Base-by-base conservation (phyloP, 2,797 vertebrate genomes). In the Cephalopachus bancanus region DNA sequence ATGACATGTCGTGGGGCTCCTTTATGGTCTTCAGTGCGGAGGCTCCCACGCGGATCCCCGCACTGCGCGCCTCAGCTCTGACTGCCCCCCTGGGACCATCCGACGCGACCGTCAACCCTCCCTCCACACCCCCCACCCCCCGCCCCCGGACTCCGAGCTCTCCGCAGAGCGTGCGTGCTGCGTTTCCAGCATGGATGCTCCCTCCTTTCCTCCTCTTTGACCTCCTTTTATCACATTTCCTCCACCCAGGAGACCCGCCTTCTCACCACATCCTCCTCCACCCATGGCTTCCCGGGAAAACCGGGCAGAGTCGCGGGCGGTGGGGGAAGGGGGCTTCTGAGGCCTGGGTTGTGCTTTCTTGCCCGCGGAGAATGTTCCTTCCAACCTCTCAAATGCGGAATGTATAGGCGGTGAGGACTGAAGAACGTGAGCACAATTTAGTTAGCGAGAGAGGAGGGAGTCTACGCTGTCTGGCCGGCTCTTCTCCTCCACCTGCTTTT, bases 221-320 rank as follows among this genome's bases (percentile, higher is more conserved):
- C 30, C 28, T 57, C 1, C 7, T 33, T 91, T 85, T 81, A 53
- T 83, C 72, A 26, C 10, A 10, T 62, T 92, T 51, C 67, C 51
- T 57, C 19, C 37, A 26, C 10, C 28, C 20, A 17, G 65, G 79
- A 83, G 89, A 37, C 86, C 83, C 1, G 0, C 22, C 55, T 89
- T 16, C 15, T 33, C 0, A 5, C 86, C 69, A 92, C 83, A 83
- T 85, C 71, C 79, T 92, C 62, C 62, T 89, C 79, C 20, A 65
- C 67, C 89, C 60, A 22, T 1, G 0, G 2, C 37, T 57, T 90
- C 57, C 24, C 1, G 0, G 79, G 20, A 67, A n/a, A 33, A 24
- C 72, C 4, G 7, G 69, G 44, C 2, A 0, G 69, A 12, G 75
- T 16, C 5, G 19, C 15, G 0, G 11, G n/a, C 10, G 0, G 16